Conservation (phyloP, 1,140 invertebrate genomes). For the Sycophila sp. region DNA sequence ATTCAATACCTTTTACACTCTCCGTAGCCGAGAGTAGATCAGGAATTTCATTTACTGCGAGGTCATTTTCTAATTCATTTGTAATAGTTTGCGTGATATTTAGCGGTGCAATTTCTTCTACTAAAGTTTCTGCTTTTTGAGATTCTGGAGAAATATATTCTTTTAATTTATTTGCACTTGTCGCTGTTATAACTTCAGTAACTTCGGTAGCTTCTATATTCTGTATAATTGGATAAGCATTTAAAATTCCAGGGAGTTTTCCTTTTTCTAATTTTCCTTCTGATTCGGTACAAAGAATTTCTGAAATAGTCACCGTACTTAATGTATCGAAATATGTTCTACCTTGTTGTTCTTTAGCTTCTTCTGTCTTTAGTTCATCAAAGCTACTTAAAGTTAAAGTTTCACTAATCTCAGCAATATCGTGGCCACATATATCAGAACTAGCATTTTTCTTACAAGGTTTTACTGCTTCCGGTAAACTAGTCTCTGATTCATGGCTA, state of each 20-base stretch:
- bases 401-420: slow-evolving; percentile 42
- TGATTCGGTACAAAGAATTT: slow-evolving; percentile 43
- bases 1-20: slow-evolving; percentile 43
- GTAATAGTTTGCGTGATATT: slow-evolving; percentile 41
- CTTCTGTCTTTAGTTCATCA: slow-evolving; percentile 20
- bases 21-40: slow-evolving; percentile 33
- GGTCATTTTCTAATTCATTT: slow-evolving; percentile 44
- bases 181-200: slow-evolving; percentile 42
- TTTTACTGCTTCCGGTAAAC: slow-evolving; percentile 7
- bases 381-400: slow-evolving; percentile 17
- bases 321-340: slow-evolving; percentile 44
- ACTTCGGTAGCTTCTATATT: slow-evolving; percentile 44
- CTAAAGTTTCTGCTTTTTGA: slow-evolving; percentile 41
- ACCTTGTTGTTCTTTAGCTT: slow-evolving; percentile 39
- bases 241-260: slow-evolving; percentile 36
- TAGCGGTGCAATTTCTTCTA: slow-evolving; percentile 44
- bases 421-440: slow-evolving; percentile 37
- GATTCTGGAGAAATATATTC: slow-evolving; percentile 37
- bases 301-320: slow-evolving; percentile 38
- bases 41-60: slow-evolving; percentile 42
- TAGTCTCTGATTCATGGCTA: slow-evolving; percentile 43
- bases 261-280: slow-evolving; percentile 32
- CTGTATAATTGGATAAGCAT: slow-evolving; percentile 13
- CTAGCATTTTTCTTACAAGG: slow-evolving; percentile 38
- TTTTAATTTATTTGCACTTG: slow-evolving; percentile 37